Conservation (phyloP, 2,113 vertebrate genomes). For the Seriola rivoliana region DNA sequence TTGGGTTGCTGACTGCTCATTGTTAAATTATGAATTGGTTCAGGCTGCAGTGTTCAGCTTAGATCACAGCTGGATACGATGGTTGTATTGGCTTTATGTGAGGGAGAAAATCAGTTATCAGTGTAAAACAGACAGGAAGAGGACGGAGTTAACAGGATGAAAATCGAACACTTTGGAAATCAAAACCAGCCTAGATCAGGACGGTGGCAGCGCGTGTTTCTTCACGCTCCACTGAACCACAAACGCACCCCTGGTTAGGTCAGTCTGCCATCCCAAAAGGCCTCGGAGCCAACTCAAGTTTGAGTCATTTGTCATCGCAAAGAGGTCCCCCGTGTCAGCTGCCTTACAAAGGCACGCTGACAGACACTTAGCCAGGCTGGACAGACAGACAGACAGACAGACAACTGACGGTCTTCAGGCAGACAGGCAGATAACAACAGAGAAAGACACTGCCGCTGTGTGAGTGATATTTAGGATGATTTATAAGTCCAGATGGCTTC, state of each 20-base stretch:
- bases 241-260: slow-evolving; percentile 18
- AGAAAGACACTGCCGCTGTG: not conserved
- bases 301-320: slow-evolving; percentile 56
- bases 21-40: slow-evolving; percentile 28
- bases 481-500: slow-evolving; percentile 59
- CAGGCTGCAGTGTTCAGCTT: not conserved
- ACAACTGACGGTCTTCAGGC: not conserved
- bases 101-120: slow-evolving; percentile 11
- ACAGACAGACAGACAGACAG: slow-evolving; percentile 1
- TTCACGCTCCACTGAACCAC: slow-evolving; percentile 24
- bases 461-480: slow-evolving; percentile 51
- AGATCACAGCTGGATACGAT: slow-evolving; percentile 1
- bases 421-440: slow-evolving; percentile 19
- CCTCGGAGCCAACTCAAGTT: slow-evolving; percentile 11
- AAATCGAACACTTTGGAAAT: slow-evolving; percentile 20
- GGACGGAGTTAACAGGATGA: not conserved
- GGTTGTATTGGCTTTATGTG: not conserved
- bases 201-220: not conserved
- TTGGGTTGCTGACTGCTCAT: not conserved
- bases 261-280: slow-evolving; percentile 3
- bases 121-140: slow-evolving; percentile 21
- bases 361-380: not conserved
- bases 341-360: slow-evolving; percentile 9
- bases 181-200: not conserved
- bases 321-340: slow-evolving; percentile 42